Base-by-base conservation (phyloP, 1,140 invertebrate species). In the Drosophila yakuba region DNA sequence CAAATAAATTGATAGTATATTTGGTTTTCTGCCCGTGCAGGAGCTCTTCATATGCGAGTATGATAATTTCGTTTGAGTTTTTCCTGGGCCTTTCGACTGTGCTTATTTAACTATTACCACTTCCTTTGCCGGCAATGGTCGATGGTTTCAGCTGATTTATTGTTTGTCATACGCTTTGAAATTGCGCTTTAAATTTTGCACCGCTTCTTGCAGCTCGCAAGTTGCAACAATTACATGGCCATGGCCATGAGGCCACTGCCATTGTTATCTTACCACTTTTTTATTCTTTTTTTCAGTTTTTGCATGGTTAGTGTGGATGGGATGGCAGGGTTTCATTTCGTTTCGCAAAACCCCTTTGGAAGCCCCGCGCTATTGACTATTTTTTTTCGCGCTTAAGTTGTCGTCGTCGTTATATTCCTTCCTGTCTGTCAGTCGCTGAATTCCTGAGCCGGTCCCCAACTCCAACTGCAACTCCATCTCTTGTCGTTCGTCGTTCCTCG, bases 101-200 rank as follows among this genome's bases (percentile, higher is more conserved):
- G 82, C 69, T 88, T 88, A 88, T 86, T 88, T 88, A 88, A 86
- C 82, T 88, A 86, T 86, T 86, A 88, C 82, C 82, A 86, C 82
- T 86, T 86, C 82, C 82, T 86, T 84, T 62, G 38, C 47, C 51
- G 44, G 57, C 58, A 73, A 68, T 76, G 60, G 62, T 67, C 48
- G 61, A 88, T 86, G 82, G 83, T 79, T 86, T 83, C 67, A 79
- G 76, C 80, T 88, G 83, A 88, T 88, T 88, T 88, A 88, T 88
- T 88, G 84, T 88, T 88, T 88, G 84, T 88, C 84, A 83, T 89
- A 88, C 77, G 80, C 84, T 63, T 69, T 77, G 84, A 88, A 88
- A 88, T 89, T 89, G 84, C 84, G 84, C 84, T 88, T 88, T 88
- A 88, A 88, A 88, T 89, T 88, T 88, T 89, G 81, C 78, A 63